Percentiles rank a stretch among this genome's conserved stretches.
Conservation (phyloP, 2,888 invertebrate species). For the Polyommatus iphigenia region DNA sequence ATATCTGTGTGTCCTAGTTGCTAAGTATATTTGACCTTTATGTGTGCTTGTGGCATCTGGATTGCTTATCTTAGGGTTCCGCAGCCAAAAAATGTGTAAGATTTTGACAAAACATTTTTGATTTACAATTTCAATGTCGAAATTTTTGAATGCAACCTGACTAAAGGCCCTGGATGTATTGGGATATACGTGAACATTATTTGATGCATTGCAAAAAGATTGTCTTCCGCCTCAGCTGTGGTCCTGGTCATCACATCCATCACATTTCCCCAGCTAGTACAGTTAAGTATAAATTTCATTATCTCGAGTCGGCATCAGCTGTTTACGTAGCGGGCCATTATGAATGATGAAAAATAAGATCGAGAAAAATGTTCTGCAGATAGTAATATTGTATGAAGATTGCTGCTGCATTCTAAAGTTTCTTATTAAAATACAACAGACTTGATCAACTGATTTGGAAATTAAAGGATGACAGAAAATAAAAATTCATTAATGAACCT, state of each 20-base stretch:
- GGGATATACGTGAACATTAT: background rate
- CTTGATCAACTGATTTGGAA: background rate
- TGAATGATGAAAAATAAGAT: conserved; percentile 26
- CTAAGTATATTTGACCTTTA: too few species aligned
- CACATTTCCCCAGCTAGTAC: conserved; percentile 38
- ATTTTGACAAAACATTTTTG: too few species aligned
- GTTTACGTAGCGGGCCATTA: conserved; percentile 35
- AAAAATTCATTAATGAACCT: background rate
- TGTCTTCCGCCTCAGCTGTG: background rate
- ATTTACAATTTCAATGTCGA: too few species aligned
- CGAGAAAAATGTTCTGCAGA: background rate
- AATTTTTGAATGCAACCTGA: too few species aligned
- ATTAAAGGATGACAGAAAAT: background rate
- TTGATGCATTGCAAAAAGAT: background rate
- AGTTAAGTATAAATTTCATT: conserved; percentile 49
- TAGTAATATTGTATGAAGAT: background rate
- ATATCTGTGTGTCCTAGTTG: too few species aligned
- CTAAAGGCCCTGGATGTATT: too few species aligned
- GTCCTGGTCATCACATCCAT: conserved; percentile 9
- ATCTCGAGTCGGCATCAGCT: conserved; percentile 48
- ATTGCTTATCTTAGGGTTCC: too few species aligned
- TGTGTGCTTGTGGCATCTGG: too few species aligned
- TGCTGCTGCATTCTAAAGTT: background rate
- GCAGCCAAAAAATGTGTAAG: too few species aligned
- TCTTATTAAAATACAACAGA: background rate